phyloP scores from a whole-genome alignment of 92 coral and sea anemone species.

The Phenganax subtilis region DNA sequence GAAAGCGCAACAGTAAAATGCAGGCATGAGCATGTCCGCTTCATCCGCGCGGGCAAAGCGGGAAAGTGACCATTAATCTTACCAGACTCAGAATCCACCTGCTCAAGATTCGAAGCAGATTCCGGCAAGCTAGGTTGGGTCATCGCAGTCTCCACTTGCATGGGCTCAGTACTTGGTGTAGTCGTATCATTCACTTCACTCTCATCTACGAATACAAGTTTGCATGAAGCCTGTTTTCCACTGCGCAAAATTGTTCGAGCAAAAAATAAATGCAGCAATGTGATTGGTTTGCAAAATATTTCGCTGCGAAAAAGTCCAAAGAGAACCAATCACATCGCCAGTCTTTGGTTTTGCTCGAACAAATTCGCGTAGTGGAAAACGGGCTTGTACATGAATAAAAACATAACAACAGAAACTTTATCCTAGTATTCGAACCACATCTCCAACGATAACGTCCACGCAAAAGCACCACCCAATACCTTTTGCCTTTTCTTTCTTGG shows the following conservation, averaged over 20 bases:
- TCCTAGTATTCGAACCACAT: not conserved
- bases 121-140: constrained; percentile 17
- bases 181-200: constrained; percentile 2
- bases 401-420: not conserved
- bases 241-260: not conserved
- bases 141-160: constrained; percentile 26
- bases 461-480: constrained; percentile 1
- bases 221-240: no score
- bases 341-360: not conserved
- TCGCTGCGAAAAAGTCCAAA: no score
- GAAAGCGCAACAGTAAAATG: no score
- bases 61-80: not conserved
- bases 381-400: not conserved
- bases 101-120: not conserved
- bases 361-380: not conserved
- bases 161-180: constrained; percentile 20
- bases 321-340: no score
- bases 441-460: no score
- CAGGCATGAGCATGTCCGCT: no score
- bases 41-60: no score
- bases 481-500: constrained; percentile 59
- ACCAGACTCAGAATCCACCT: not conserved
- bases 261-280: not conserved
- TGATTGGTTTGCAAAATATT: not conserved
- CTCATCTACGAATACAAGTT: constrained; percentile 5